These are phyloP conservation scores for Melanchra persicariae DNA, from an alignment of 2,888 invertebrate species.

Conservation along the genomic window DNA sequence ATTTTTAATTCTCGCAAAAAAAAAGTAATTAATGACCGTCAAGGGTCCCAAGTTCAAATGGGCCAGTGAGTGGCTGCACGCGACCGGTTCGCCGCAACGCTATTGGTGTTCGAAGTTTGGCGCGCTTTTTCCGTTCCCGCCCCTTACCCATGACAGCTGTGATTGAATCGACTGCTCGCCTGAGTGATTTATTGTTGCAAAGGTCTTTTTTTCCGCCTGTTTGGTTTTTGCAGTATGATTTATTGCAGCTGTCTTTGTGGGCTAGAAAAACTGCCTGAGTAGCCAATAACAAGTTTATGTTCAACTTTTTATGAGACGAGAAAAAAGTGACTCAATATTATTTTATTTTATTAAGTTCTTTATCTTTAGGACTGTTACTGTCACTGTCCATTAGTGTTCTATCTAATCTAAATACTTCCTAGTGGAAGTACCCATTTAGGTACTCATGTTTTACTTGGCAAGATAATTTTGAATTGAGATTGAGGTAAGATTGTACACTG, in stretches of 20 bases:
- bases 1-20: conserved; percentile 71
- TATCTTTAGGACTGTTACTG: background rate
- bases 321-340: conserved; percentile 12
- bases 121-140: conserved; percentile 89
- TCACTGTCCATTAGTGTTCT: background rate
- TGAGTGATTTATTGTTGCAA: conserved; percentile 87
- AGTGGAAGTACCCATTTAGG: background rate
- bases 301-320: conserved; percentile 36
- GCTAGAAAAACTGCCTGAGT: conserved; percentile 53
- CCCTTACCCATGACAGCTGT: conserved; percentile 87
- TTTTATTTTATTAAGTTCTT: conserved; percentile 25
- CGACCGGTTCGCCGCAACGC: conserved; percentile 77
- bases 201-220: conserved; percentile 75
- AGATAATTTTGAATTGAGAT: background rate
- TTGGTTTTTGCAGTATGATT: conserved; percentile 80
- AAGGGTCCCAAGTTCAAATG: conserved; percentile 88
- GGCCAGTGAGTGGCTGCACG: conserved; percentile 83
- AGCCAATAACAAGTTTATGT: conserved; percentile 53
- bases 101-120: conserved; percentile 88
- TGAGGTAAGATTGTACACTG: background rate
- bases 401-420: too few species aligned
- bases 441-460: background rate
- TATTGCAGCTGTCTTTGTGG: conserved; percentile 75
- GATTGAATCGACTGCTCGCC: conserved; percentile 85
- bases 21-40: conserved; percentile 79